Conservation (phyloP, 2,797 vertebrate genomes). For the Pogoniulus pusillus region DNA sequence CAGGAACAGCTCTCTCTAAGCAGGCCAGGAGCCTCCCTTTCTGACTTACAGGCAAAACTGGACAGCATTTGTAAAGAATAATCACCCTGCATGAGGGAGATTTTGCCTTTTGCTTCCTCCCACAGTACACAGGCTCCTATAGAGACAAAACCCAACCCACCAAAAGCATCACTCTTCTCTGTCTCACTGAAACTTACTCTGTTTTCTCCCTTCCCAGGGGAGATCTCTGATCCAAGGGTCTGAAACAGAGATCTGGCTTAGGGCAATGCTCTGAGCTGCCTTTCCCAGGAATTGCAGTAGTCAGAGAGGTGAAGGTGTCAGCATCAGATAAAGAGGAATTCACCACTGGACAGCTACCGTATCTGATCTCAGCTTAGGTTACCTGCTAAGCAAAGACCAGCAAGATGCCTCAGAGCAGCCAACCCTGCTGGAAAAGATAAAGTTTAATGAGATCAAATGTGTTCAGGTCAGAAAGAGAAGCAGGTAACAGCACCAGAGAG, state of each 20-base stretch:
- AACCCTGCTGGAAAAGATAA: neutral
- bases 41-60: neutral
- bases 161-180: neutral
- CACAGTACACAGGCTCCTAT: neutral
- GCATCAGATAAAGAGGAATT: constrained; percentile 67
- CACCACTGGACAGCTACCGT: neutral
- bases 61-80: neutral
- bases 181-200: neutral
- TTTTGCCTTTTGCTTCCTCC: neutral
- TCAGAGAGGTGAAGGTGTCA: constrained; percentile 49
- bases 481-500: neutral
- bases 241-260: constrained; percentile 30
- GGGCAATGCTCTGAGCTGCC: neutral
- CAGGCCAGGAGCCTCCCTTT: neutral
- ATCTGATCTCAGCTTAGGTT: constrained; percentile 54
- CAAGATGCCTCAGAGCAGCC: neutral
- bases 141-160: neutral
- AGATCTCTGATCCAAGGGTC: neutral
- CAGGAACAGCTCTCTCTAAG: neutral
- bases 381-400: constrained; percentile 11
- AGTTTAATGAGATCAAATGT: neutral
- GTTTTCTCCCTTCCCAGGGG: neutral
- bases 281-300: constrained; percentile 35
- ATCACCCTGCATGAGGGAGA: neutral
- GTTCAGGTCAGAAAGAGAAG: neutral